A percentile compares a stretch with the other conserved stretches of the same genome.
These are phyloP conservation scores for Myanophis thanlyinensis DNA, from an alignment of 2,113 vertebrate genomes.

Conservation along the genomic window DNA sequence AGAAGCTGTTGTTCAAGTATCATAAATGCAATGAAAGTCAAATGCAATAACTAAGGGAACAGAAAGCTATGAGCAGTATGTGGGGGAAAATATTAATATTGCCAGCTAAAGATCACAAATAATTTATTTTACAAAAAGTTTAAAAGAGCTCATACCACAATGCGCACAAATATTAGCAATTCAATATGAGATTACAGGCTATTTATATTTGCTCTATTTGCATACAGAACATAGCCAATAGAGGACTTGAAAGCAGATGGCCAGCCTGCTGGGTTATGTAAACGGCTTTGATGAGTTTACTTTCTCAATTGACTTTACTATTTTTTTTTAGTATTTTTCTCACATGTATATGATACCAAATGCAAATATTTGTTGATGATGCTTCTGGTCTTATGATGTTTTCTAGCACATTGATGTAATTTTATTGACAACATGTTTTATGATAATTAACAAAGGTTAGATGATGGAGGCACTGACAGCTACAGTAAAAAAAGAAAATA, in stretches of 20 bases:
- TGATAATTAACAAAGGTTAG: background rate
- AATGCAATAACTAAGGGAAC: background rate
- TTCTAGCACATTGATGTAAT: background rate
- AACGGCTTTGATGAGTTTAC: background rate
- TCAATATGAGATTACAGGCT: background rate
- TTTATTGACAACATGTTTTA: background rate
- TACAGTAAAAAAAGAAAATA: background rate
- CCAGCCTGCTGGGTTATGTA: background rate
- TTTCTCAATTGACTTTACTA: background rate
- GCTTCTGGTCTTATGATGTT: background rate
- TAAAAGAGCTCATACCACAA: background rate
- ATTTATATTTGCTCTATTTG: background rate
- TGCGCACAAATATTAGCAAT: background rate
- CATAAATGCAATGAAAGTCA: background rate
- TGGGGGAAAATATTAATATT: background rate
- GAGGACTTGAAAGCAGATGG: background rate
- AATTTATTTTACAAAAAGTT: background rate
- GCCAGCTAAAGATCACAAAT: background rate
- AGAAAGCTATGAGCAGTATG: background rate
- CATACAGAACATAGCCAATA: background rate
- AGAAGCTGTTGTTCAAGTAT: background rate
- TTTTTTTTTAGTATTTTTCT: background rate
- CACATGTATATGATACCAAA: background rate
- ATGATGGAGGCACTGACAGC: background rate
- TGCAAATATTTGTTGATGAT: background rate